A percentile compares a stretch with the other conserved stretches of the same genome.
Conservation (phyloP, 1,140 invertebrate genomes). For the Cheumatopsyche charites region DNA sequence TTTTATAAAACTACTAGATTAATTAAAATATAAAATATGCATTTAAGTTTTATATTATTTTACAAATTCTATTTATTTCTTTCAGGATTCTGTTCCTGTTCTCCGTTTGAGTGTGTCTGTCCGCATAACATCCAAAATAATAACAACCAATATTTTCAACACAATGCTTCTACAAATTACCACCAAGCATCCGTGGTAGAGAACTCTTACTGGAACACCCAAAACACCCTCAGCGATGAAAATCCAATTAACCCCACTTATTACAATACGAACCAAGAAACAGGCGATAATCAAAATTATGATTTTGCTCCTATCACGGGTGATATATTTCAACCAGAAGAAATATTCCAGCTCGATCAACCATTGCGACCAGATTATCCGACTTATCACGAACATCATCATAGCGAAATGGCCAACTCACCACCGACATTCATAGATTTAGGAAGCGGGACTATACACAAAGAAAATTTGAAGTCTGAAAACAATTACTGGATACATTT, state of each 20-base stretch:
- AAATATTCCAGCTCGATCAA: conserved; percentile 78
- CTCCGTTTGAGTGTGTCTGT: conserved; percentile 70
- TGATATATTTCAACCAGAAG: conserved; percentile 77
- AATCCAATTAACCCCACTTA: conserved; percentile 22
- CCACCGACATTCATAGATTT: conserved; percentile 74
- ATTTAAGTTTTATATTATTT: not conserved
- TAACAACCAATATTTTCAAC: conserved; percentile 44
- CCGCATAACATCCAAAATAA: conserved; percentile 51
- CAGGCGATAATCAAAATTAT: conserved; percentile 49
- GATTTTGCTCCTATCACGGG: conserved; percentile 64
- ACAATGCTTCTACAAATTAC: conserved; percentile 39
- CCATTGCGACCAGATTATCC: conserved; percentile 69
- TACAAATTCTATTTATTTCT: conserved; percentile 40
- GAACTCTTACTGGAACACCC: conserved; percentile 40
- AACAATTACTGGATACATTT: conserved; percentile 60
- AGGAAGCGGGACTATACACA: conserved; percentile 69
- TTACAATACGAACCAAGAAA: conserved; percentile 34
- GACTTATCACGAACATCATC: conserved; percentile 54
- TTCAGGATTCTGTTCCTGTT: conserved; percentile 68
- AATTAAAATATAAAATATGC: not conserved
- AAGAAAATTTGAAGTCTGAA: conserved; percentile 61
- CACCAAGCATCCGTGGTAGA: conserved; percentile 41
- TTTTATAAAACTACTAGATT: too few species aligned
- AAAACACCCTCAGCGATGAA: conserved; percentile 35
- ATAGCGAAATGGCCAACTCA: conserved; percentile 62